These are phyloP conservation scores for Coelopa pilipes DNA, from an alignment of 2,888 invertebrate genomes.

Conservation along the genomic window DNA sequence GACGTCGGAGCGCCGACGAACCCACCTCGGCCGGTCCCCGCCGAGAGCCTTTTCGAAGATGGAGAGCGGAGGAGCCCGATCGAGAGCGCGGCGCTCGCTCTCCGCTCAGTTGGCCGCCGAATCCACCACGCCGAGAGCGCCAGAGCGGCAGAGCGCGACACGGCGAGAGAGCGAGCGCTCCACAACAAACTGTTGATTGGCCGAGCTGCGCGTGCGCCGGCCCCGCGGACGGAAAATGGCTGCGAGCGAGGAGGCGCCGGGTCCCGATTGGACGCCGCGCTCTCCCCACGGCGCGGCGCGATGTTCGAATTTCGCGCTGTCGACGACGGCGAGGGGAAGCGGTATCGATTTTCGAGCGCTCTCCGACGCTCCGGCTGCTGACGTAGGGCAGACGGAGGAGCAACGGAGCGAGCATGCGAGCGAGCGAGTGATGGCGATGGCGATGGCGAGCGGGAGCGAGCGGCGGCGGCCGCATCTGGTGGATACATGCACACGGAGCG, in stretches of 20 bases:
- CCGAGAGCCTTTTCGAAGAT: neutral
- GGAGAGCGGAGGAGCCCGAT: conserved; percentile 9
- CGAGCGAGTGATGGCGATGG: neutral
- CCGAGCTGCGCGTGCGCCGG: conserved; percentile 65
- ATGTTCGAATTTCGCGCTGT: conserved; percentile 40
- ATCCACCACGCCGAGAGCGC: conserved; percentile 22
- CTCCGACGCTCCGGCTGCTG: conserved; percentile 42
- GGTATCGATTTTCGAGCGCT: conserved; percentile 37
- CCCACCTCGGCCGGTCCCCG: no score
- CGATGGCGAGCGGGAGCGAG: neutral
- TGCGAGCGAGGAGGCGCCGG: conserved; percentile 64
- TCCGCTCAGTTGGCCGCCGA: conserved; percentile 44
- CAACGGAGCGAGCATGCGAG: conserved; percentile 33
- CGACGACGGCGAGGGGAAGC: conserved; percentile 35
- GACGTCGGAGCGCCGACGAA: no score
- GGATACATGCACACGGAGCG: neutral
- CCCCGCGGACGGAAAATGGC: conserved; percentile 64
- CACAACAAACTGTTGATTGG: conserved; percentile 65
- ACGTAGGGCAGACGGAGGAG: conserved; percentile 45
- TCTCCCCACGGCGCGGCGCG: conserved; percentile 40
- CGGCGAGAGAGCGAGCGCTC: neutral
- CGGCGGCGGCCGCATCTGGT: conserved; percentile 5
- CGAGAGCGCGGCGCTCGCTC: no score
- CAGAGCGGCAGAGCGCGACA: conserved; percentile 18
- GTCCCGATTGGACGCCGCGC: conserved; percentile 55